Evolutionary conservation across 1,140 invertebrate species (phyloP), one percentile per base, ranked within the genome.

Genomic region (Coelopa frigida): DNA sequence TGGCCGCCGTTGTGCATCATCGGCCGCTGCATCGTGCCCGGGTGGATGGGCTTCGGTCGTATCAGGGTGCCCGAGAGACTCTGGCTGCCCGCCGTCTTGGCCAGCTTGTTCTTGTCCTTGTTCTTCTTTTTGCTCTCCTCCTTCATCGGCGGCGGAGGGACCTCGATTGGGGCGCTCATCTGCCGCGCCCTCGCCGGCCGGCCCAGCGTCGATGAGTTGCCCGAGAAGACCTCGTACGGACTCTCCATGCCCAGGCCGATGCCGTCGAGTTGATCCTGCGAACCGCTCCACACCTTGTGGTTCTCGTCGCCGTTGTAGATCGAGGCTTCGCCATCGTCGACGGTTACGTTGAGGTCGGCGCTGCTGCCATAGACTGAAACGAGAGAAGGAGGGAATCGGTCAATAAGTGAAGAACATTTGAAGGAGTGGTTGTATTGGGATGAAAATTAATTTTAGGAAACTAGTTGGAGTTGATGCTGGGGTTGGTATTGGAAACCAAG

Each of bases 241-340:
- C 74, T 75, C 54, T 81, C 67, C 20, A 56, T 50, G 20, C 51
- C 63, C 11, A 77, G 73, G 24, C 54, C 65, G 14, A 78, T 74
- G 21, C 70, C 79, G 46, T 84, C 81, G 6, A 82, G 61, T 38
- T 85, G 79, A 50, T 89, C 86, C 44, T 83, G 75, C 31, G 83
- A 83, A 7, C 84, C 83, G 0, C 83, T 84, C 89, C 89, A 94
- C 2, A 94, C 85, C 70, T 95, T 94, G 62, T 94, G 90, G 59
- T 94, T 94, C 62, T 93, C 89, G 59, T 93, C 87, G 1, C 86
- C 88, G 59, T 91, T 91, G 61, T 87, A 90, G 18, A 89, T 75
- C 42, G 85, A 86, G 1, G 82, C 71, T 33, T 87, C 84, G 51
- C 86, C 85, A n/a, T 78, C 75, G 17, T 78, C 77, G 11, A 78